Base-by-base conservation (phyloP, 2,797 vertebrate genomes). In the Pipistrellus pipistrellus region DNA sequence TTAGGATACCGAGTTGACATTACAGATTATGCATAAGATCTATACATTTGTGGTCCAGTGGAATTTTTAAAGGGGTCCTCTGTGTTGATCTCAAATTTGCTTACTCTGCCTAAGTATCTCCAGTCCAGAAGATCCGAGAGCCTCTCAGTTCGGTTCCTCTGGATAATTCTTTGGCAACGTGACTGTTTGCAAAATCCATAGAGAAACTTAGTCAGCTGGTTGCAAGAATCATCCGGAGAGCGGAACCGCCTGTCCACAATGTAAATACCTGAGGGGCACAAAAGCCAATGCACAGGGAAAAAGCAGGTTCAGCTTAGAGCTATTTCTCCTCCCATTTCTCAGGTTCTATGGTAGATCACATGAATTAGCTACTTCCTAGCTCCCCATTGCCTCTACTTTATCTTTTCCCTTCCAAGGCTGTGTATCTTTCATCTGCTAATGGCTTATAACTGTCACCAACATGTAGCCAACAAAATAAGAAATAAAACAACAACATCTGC, bases 151-250 rank as follows among this genome's bases (percentile, higher is more conserved):
- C 99, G 98, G 98, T 99, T 99, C 55, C 99, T 98, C 95, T 99
- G 99, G 95, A 99, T 99, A 97, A 99, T 99, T 90, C 99, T 98
- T 97, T 99, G 99, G 46, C 99, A 99, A 2, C 99, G 98, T 2
- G 99, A 99, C 98, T 99, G 99, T 98, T 99, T 99, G 95, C 99
- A 99, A 97, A 99, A 99, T 1, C 97, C 97, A 0, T 99, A 99
- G 96, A 99, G 99, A 98, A 99, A 99, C 97, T 99, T 99, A 55
- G 99, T 99, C 98, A 99, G 98, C 98, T 99, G 99, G 96, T 99
- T 99, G 92, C 99, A 99, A 0, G 99, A 99, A 88, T 99, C 99
- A 0, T 99, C 99, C 0, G 99, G 98, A 0, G 99, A 99, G n/a
- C 99, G 97, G 97, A 99, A 99, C 53, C 99, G 98, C n/a, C 99